A percentile compares a stretch with the other conserved stretches of the same genome.
Evolutionary conservation across 2,113 vertebrate species (phyloP).

Genomic region (Calidris pygmaea): DNA sequence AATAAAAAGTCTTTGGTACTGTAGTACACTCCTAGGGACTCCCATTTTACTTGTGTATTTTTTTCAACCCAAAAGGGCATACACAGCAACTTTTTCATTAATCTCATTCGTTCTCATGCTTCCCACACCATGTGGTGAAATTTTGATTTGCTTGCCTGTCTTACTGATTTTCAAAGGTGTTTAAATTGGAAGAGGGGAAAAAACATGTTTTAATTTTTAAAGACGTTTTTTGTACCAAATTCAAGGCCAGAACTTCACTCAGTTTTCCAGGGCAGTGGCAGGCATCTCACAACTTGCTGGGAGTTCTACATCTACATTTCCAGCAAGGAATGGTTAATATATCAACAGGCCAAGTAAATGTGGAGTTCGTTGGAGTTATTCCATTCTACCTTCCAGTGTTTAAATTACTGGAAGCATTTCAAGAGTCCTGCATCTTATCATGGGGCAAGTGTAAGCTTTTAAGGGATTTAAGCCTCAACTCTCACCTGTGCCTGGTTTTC

Average conservation of each 20-base stretch:
- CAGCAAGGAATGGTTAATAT: neutral
- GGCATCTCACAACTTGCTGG: neutral
- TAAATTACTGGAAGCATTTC: conserved; percentile 4
- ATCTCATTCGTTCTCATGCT: neutral
- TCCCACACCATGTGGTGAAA: neutral
- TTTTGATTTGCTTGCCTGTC: neutral
- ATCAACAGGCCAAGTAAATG: neutral
- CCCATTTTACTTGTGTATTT: neutral
- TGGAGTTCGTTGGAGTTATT: neutral
- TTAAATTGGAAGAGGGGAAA: neutral
- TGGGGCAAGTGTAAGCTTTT: neutral
- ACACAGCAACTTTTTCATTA: neutral
- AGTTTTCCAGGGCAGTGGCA: neutral
- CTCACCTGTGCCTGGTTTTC: conserved; percentile 47
- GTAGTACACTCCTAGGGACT: neutral
- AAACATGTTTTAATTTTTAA: neutral
- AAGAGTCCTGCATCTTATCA: neutral
- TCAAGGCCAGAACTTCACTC: neutral
- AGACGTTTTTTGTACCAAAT: neutral
- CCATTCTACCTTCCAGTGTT: neutral
- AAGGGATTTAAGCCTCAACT: neutral
- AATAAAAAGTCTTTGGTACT: neutral
- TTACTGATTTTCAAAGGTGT: neutral
- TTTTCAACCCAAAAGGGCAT: neutral
- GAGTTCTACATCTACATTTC: neutral